Conservation (phyloP, 2,888 invertebrate genomes). For the Endotricha flammealis region DNA sequence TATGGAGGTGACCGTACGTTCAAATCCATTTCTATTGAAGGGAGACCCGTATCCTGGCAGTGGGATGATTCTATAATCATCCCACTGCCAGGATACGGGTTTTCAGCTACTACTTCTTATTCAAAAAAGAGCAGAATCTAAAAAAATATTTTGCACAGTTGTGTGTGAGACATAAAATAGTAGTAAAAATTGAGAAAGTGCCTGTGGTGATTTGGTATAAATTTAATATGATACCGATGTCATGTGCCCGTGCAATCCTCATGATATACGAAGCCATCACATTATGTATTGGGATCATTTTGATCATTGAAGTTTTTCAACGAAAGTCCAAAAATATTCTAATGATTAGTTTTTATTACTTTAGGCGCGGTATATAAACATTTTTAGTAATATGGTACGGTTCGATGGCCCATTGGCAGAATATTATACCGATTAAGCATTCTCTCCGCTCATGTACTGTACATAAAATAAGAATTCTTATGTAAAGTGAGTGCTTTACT, state of each 20-base stretch:
- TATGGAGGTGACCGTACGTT: too few species aligned
- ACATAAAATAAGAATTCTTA: not conserved
- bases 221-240: constrained; percentile 1
- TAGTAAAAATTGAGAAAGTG: too few species aligned
- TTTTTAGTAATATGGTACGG: not conserved
- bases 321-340: constrained; percentile 2
- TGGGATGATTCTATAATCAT: too few species aligned
- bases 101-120: too few species aligned
- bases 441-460: not conserved
- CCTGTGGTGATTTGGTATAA: too few species aligned
- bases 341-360: constrained; percentile 4
- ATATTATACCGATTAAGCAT: not conserved
- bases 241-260: constrained; percentile 2
- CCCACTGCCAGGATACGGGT: too few species aligned
- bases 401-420: not conserved
- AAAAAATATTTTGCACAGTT: too few species aligned
- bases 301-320: constrained; percentile 1
- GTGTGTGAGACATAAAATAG: not conserved
- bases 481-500: not conserved
- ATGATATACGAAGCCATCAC: constrained; percentile 10
- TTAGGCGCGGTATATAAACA: constrained; percentile 3
- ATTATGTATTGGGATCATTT: constrained; percentile 10
- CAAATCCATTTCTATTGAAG: too few species aligned
- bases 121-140: too few species aligned
- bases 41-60: too few species aligned